Base-by-base conservation (phyloP, 2,888 invertebrate species). In the Anorthoa munda region DNA sequence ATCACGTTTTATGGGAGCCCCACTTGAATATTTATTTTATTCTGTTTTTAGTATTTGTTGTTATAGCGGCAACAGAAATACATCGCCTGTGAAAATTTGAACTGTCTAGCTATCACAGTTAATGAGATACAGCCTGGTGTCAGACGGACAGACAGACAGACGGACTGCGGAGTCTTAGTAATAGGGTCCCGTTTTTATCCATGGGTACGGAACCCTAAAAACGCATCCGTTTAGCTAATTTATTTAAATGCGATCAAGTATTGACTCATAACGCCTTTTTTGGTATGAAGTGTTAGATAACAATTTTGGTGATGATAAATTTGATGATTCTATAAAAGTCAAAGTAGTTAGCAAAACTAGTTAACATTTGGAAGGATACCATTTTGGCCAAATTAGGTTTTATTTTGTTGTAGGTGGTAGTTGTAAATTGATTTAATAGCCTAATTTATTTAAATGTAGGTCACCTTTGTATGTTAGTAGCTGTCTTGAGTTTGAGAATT, bases 161-260 rank as follows among this genome's bases (percentile, higher is more conserved):
- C n/a, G n/a, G n/a, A n/a, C n/a, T n/a, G n/a, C n/a, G n/a, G n/a
- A n/a, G n/a, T n/a, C n/a, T n/a, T n/a, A n/a, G n/a, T n/a, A n/a
- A n/a, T n/a, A n/a, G n/a, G n/a, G n/a, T n/a, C n/a, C n/a, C n/a
- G n/a, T n/a, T n/a, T n/a, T n/a, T n/a, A n/a, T n/a, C n/a, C n/a
- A n/a, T n/a, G n/a, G n/a, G n/a, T n/a, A n/a, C n/a, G n/a, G n/a
- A n/a, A n/a, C n/a, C n/a, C n/a, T n/a, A n/a, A n/a, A 61, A 23
- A 18, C 13, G 7, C 11, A 74, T 66, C 11, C 23, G 31, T 39
- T 50, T 46, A 39, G 4, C 4, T 74, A 45, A 77, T 80, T 63
- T 63, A 66, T 80, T 66, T 23, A 63, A 80, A 80, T 50, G 13
- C 17, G 26, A 63, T 23, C 26, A 26, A 2, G 12, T 21, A 12